Conservation (phyloP, 1,140 invertebrate species). For the Euura saliciscinereae region DNA sequence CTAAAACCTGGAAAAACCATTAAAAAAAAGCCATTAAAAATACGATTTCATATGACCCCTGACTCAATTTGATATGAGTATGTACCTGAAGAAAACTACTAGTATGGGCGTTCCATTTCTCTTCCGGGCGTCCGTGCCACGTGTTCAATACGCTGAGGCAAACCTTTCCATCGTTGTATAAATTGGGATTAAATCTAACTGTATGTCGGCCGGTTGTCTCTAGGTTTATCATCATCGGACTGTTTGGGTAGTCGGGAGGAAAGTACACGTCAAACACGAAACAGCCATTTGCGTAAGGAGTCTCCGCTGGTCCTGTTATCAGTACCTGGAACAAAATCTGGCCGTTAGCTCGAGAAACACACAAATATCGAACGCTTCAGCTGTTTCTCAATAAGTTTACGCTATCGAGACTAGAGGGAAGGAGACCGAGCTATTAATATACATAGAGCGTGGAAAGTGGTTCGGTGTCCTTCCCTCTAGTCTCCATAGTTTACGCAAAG, state of each 20-base stretch:
- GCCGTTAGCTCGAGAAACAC: constrained; percentile 7
- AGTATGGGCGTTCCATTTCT: constrained; percentile 97
- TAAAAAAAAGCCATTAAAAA: constrained; percentile 16
- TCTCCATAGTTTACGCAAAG: too few relatives aligned
- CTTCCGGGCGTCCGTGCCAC: constrained; percentile 97
- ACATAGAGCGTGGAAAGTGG: too few relatives aligned
- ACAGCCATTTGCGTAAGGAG: constrained; percentile 88
- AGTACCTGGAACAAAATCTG: constrained; percentile 69
- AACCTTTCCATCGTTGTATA: constrained; percentile 97
- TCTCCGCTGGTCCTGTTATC: constrained; percentile 90
- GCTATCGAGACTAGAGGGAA: too few relatives aligned
- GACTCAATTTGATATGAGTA: constrained; percentile 3
- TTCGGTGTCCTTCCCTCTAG: too few relatives aligned
- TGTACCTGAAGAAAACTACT: constrained; percentile 92
- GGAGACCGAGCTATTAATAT: too few relatives aligned
- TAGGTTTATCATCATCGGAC: constrained; percentile 86
- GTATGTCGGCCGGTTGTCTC: constrained; percentile 93
- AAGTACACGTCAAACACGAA: constrained; percentile 93
- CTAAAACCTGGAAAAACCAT: constrained; percentile 76
- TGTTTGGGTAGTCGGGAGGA: constrained; percentile 84
- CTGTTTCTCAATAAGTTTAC: too few relatives aligned
- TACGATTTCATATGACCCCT: neutral
- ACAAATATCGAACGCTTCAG: too few relatives aligned
- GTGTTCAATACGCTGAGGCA: constrained; percentile 96
- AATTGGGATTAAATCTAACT: constrained; percentile 95